Base-by-base conservation (phyloP, 2,113 vertebrate species). In the Mastomys coucha region DNA sequence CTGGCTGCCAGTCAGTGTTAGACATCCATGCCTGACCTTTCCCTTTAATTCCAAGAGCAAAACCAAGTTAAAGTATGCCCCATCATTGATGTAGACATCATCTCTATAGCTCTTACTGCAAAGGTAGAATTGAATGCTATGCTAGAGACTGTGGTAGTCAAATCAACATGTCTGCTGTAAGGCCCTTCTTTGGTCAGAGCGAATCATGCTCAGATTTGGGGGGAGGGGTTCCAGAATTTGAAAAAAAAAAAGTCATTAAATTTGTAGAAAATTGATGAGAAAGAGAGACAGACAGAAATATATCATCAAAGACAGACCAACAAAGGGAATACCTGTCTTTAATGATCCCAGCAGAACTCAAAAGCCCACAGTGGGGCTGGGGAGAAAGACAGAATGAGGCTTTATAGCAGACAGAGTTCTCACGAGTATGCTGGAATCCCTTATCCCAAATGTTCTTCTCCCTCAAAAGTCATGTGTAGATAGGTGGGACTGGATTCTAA, bases 311-410 rank as follows among this genome's bases (percentile, higher is more conserved):
- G 56, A 60, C 19, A 81, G 53, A 86, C 6, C 60, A 26, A 31
- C 19, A n/a, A 49, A 77, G 42, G 4, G 26, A 45, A 85, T 20
- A 65, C 5, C n/a, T 42, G 3, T 19, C 39, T 42, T 36, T 14
- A 9, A 14, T 9, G 4, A 31, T 20, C 9, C 42, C 76, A 58
- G 22, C 67, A 42, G 73, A 22, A 17, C 58, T 58, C 65, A 49
- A 31, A 81, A 45, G 33, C n/a, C 60, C 24, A 7, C 49, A 0
- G 1, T 51, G 20, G 56, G 16, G 16, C 9, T 7, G 8, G 22
- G 26, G 3, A 11, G 7, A 12, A n/a, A n/a, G n/a, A 63, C 70
- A 19, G 9, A n/a, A 12, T 0, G 0, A 88, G 53, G 26, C 24
- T 89, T 20, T 88, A 6, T 9, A 14, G 13, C n/a, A 56, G 26